A percentile compares a stretch with the other conserved stretches of the same genome.
These are phyloP conservation scores for Alectura lathami DNA, from an alignment of 2,113 vertebrate species.

Conservation along the genomic window DNA sequence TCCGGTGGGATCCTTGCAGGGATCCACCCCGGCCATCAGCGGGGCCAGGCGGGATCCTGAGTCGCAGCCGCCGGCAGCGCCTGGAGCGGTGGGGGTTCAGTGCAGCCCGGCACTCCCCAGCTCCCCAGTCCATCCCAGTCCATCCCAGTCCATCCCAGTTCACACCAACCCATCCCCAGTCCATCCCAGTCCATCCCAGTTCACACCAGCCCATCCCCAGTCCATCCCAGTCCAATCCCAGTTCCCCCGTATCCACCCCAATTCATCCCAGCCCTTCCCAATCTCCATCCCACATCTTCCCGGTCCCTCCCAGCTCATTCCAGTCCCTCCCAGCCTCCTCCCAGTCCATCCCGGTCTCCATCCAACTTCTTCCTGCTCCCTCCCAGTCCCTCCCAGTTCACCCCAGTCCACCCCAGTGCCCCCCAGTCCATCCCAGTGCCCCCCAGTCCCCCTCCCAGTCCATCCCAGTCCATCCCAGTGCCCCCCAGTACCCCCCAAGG, in stretches of 20 bases:
- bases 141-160: neutral
- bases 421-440: neutral
- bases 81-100: neutral
- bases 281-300: neutral
- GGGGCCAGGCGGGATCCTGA: conserved; percentile 61
- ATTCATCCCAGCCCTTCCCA: neutral
- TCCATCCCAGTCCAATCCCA: neutral
- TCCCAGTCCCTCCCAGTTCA: too few relatives aligned
- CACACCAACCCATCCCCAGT: neutral
- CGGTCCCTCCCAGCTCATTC: too few relatives aligned
- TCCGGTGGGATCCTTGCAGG: neutral
- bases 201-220: neutral
- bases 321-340: neutral
- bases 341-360: too few relatives aligned
- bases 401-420: neutral
- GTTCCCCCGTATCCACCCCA: neutral
- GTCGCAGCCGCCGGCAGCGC: conserved; percentile 46
- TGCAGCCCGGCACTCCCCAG: too few relatives aligned
- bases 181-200: neutral
- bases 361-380: too few relatives aligned
- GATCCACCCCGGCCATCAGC: conserved; percentile 25
- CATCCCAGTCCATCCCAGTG: neutral
- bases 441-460: neutral
- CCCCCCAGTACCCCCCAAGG: neutral
- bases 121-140: neutral